Conservation (phyloP, 2,797 vertebrate species). For the Manis pentadactyla region DNA sequence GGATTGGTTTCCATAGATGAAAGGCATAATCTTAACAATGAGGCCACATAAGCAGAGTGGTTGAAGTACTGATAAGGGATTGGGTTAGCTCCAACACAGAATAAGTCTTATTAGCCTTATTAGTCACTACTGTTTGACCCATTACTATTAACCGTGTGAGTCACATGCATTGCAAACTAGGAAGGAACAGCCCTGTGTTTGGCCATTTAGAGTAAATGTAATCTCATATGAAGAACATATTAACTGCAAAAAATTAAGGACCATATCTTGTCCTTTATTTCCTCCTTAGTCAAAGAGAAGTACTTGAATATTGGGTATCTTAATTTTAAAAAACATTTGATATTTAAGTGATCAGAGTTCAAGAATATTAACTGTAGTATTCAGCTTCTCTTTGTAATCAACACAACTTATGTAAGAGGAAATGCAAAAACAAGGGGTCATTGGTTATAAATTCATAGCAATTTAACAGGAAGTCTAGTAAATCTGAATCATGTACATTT, state of each 20-base stretch:
- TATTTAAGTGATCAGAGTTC: slow-evolving; percentile 45
- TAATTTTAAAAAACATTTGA: slow-evolving; percentile 55
- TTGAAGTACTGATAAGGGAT: slow-evolving; percentile 89
- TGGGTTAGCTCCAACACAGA: slow-evolving; percentile 87
- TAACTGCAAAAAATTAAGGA: slow-evolving; percentile 60
- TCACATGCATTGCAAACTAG: slow-evolving; percentile 47
- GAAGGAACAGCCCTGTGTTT: slow-evolving; percentile 64
- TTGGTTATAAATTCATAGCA: not conserved
- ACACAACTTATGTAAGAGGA: slow-evolving; percentile 47
- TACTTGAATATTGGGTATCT: slow-evolving; percentile 7
- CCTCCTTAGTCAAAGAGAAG: slow-evolving; percentile 41
- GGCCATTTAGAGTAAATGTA: slow-evolving; percentile 69
- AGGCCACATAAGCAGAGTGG: slow-evolving; percentile 87
- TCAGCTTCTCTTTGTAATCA: slow-evolving; percentile 71
- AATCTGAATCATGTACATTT: not conserved
- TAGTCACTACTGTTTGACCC: slow-evolving; percentile 85
- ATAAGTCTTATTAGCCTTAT: slow-evolving; percentile 88
- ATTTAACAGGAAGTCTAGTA: not conserved
- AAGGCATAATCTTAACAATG: slow-evolving; percentile 90
- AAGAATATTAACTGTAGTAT: slow-evolving; percentile 73
- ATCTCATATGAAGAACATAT: slow-evolving; percentile 62
- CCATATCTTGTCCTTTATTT: slow-evolving; percentile 53
- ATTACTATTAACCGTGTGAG: slow-evolving; percentile 78
- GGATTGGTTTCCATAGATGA: slow-evolving; percentile 88
- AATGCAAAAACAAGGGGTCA: not conserved